Percentiles rank a stretch among this genome's conserved stretches.
Evolutionary conservation across 2,113 vertebrate species (phyloP).

Genomic region (Pituophis catenifer): DNA sequence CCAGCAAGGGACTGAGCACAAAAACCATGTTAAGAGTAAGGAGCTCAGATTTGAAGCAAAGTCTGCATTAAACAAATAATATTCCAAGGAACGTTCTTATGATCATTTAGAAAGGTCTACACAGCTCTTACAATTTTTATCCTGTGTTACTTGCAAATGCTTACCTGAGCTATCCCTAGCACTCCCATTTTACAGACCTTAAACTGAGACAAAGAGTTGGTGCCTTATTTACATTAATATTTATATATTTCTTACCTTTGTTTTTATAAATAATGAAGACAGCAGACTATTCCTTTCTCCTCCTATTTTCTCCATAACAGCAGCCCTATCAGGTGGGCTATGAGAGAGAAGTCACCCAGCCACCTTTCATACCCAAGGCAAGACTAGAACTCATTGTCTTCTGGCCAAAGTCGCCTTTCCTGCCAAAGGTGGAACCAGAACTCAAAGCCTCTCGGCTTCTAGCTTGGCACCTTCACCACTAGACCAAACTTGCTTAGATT

Average conservation of each 20-base stretch:
- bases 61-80: background rate
- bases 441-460: background rate
- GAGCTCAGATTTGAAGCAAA: rapidly evolving
- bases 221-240: background rate
- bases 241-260: background rate
- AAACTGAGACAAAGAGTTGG: background rate
- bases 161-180: background rate
- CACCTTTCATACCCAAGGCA: background rate
- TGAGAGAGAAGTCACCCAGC: background rate
- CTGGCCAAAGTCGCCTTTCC: background rate
- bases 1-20: background rate
- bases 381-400: background rate
- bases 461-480: background rate
- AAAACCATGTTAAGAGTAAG: background rate
- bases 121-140: background rate
- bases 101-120: background rate
- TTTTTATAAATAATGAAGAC: background rate
- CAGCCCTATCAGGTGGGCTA: background rate
- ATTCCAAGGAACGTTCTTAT: background rate
- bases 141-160: background rate
- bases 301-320: background rate
- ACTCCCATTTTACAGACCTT: background rate
- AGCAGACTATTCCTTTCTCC: background rate
- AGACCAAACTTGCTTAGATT: background rate
- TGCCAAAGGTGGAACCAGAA: background rate